Percentiles rank a stretch among this genome's conserved stretches.
Evolutionary conservation across 2,888 invertebrate species (phyloP).

Genomic region (Allacma fusca): DNA sequence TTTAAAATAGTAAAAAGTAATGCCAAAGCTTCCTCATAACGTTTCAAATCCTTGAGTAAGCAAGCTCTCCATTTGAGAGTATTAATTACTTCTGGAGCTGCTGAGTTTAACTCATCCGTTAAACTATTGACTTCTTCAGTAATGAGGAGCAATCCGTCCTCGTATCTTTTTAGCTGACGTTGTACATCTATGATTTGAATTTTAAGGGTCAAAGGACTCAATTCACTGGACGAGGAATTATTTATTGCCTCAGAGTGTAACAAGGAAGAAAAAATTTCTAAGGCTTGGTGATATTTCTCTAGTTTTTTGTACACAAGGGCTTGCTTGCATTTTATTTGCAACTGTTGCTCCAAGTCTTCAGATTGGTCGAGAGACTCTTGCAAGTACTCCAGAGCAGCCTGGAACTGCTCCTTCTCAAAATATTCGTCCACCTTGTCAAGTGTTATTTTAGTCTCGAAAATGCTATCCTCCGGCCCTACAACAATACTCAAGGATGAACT

Average conservation of each 20-base stretch:
- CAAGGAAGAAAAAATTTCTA: background rate
- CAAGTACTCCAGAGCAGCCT: background rate
- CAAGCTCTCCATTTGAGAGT: conserved; percentile 2
- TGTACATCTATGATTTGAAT: background rate
- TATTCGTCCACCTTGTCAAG: background rate
- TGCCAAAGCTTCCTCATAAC: background rate
- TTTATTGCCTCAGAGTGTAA: background rate
- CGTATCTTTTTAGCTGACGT: background rate
- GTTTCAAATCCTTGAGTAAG: background rate
- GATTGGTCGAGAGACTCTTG: background rate
- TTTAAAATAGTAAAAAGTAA: background rate
- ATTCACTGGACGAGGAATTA: background rate
- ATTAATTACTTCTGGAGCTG: background rate
- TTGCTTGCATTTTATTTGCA: background rate
- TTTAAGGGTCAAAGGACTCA: background rate
- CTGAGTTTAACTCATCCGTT: background rate
- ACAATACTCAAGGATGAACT: background rate
- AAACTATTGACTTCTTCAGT: background rate
- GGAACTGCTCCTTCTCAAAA: background rate
- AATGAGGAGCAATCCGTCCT: background rate
- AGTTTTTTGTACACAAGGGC: background rate
- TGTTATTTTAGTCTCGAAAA: background rate
- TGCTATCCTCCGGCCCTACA: background rate
- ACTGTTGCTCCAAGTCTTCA: background rate
- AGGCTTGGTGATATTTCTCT: conserved; percentile 7